Evolutionary conservation across 2,113 vertebrate species (phyloP), one percentile per base, ranked within the genome.

Genomic region (Rynchops niger): DNA sequence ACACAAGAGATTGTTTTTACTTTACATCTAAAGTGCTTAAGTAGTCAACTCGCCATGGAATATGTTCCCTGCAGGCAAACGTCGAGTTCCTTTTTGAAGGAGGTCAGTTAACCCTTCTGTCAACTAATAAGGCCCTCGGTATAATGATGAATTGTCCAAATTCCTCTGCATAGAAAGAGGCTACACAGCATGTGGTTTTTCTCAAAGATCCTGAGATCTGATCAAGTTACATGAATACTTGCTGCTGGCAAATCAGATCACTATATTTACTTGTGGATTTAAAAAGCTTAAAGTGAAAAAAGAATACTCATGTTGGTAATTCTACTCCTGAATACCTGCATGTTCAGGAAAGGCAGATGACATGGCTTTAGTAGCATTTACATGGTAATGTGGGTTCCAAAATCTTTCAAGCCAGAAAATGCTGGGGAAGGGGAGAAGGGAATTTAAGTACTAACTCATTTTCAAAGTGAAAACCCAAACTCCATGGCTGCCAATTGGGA

Each of bases 91-190:
- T 95, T 86, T 96, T 90, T 91, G 94, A 92, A 97, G 87, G 84
- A 90, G 96, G 97, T 92, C 97, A 97, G 85, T 97, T 97, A 97
- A 97, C 96, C 95, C 91, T 94, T 91, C 95, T 86, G 89, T 88
- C 95, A 98, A 88, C 82, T 87, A 94, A 95, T 86, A 79, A 93
- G 92, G 74, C 72, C 52, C 55, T 86, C 9, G 5, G 76, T 93
- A 90, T 86, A 97, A 97, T 94, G 92, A 93, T 38, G 73, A 93
- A 97, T 97, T 96, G 96, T 92, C 84, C 45, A 38, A 85, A 97
- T 97, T 96, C 96, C 87, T 92, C 79, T 38, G 90, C 66, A 58
- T 3, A 88, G 90, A 92, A 82, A 80, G 86, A 84, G 65, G 47
- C 86, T 83, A 96, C 95, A 74, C 18, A 71, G 40, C 61, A 90